A percentile compares a stretch with the other conserved stretches of the same genome.
phyloP scores from a whole-genome alignment of 2,797 vertebrate genomes.

The Enteromius fasciolatus region DNA sequence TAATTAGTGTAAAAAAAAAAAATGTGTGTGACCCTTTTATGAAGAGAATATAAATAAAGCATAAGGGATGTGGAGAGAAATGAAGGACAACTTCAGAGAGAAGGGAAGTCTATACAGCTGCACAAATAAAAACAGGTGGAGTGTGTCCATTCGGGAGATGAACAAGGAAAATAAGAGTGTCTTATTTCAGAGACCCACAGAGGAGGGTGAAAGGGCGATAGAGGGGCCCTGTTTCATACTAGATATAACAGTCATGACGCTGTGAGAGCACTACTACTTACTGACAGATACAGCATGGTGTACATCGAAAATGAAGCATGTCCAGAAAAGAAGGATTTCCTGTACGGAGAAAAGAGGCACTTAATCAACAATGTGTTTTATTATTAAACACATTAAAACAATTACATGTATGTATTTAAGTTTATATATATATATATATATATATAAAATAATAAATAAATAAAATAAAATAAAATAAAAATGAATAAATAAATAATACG shows the following conservation, averaged over 20 bases:
- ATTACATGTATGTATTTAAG: neutral
- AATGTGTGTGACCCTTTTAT: neutral
- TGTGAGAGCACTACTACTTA: constrained; percentile 78
- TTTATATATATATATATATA: neutral
- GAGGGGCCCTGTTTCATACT: constrained; percentile 1
- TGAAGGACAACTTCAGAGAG: constrained; percentile 31
- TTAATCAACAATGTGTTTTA: neutral
- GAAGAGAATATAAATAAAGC: constrained; percentile 21
- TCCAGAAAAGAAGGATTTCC: constrained; percentile 98
- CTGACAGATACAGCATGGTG: constrained; percentile 96
- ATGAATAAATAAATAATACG: too few species aligned
- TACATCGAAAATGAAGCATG: constrained; percentile 97
- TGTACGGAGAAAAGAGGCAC: constrained; percentile 59
- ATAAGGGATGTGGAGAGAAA: constrained; percentile 25
- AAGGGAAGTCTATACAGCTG: constrained; percentile 69
- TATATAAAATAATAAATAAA: neutral
- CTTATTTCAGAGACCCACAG: constrained; percentile 46
- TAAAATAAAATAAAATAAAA: too few species aligned
- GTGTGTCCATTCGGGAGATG: constrained; percentile 57
- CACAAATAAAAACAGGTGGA: constrained; percentile 68
- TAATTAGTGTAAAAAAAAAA: constrained; percentile 2
- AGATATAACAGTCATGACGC: constrained; percentile 8
- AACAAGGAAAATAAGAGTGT: constrained; percentile 50
- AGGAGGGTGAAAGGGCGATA: constrained; percentile 25
- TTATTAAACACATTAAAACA: neutral